Conservation (phyloP, 2,113 vertebrate genomes). For the Urocolius indicus region DNA sequence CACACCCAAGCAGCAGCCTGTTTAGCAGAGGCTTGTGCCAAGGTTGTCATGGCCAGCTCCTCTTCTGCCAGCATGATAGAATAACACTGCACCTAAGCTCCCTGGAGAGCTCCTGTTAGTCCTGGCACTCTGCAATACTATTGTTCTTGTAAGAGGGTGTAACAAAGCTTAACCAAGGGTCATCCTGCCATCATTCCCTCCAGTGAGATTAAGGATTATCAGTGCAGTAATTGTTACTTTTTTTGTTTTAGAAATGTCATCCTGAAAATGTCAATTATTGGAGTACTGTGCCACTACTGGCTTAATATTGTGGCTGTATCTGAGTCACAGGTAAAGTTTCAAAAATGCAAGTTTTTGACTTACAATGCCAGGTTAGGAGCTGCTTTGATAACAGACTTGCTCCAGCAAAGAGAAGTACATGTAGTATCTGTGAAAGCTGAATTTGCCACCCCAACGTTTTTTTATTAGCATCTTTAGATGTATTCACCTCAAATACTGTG, state of each 20-base stretch:
- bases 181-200: not conserved
- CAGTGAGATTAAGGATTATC: not conserved
- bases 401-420: not conserved
- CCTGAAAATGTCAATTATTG: constrained; percentile 89
- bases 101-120: not conserved
- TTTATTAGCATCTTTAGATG: not conserved
- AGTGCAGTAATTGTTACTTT: not conserved
- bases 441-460: not conserved
- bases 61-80: not conserved
- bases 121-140: not conserved
- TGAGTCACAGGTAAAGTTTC: constrained; percentile 62
- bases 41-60: not conserved
- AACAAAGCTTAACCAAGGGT: not conserved
- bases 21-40: not conserved
- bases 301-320: constrained; percentile 77
- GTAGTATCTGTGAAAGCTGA: not conserved
- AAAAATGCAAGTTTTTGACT: not conserved
- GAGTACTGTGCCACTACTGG: constrained; percentile 95
- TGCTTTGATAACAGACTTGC: not conserved
- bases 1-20: not conserved
- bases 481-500: too few relatives aligned
- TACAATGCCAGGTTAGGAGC: not conserved
- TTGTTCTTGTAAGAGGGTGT: not conserved
- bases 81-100: not conserved
- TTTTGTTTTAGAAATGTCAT: constrained; percentile 83